Base-by-base conservation (phyloP, 2,113 vertebrate species). In the Chelonoidis abingdonii region DNA sequence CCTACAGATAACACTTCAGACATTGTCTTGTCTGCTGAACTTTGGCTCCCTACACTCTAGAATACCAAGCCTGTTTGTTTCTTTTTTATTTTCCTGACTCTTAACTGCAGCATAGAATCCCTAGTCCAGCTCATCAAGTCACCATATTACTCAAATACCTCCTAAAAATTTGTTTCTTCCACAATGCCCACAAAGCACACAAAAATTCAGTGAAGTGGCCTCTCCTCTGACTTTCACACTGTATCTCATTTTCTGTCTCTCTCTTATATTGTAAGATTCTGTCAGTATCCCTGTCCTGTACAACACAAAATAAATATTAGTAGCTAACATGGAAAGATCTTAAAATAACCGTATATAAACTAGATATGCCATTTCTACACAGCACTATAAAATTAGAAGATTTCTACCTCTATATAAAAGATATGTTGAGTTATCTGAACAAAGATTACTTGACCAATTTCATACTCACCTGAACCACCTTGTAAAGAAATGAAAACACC, bases 401-500 rank as follows among this genome's bases (percentile, higher is more conserved):
- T 76, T 62, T 56, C 1, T 0, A 2, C 1, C 0, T 2, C 57
- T 80, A 25, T 87, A 0, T 4, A 88, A 44, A 59, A 6, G 57
- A 52, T 50, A 25, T 13, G 44, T 13, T 82, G 4, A 14, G 0
- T 10, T 53, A 56, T 57, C n/a, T 14, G 29, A n/a, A 29, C 0
- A 2, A 69, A 87, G 5, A 1, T 5, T 54, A 29, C 8, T 38
- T 52, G 1, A 16, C 50, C 13, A 53, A 49, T 6, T 0, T 54
- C 31, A 4, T 19, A 94, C 99, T 85, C 97, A 99, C 99, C 99
- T 99, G 99, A 92, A 99, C 98, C 96, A 99, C 99, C 98, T 99
- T 99, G 96, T 99, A 99, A 75, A 99, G 98, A 97, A 99, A 99
- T 25, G 99, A 99, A 95, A 99, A 99, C 53, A 99, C 99, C 97